Evolutionary conservation across 2,113 vertebrate genomes (phyloP).

Genomic region (Ondatra zibethicus): DNA sequence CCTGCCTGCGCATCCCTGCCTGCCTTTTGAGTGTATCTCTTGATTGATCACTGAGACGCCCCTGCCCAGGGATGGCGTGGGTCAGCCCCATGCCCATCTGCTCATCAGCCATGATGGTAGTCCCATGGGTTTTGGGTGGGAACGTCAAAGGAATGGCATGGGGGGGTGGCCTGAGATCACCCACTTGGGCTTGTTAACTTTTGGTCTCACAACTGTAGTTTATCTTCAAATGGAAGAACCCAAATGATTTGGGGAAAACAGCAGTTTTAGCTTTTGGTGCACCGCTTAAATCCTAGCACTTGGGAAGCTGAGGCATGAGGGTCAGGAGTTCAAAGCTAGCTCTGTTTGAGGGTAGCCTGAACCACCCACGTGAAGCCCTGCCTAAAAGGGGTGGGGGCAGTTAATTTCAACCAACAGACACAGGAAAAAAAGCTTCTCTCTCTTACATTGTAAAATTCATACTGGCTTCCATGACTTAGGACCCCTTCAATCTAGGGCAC

Average conservation of each 20-base stretch:
- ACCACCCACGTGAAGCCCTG: neutral
- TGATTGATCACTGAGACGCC: neutral
- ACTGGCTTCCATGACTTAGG: neutral
- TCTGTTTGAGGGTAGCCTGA: neutral
- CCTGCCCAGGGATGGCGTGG: neutral
- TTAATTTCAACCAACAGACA: neutral
- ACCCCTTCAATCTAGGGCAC: neutral
- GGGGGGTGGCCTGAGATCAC: neutral
- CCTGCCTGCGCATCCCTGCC: neutral
- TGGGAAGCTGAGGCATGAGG: neutral
- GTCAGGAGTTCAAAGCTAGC: neutral
- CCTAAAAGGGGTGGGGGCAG: neutral
- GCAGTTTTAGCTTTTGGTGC: neutral
- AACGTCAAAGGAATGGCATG: neutral
- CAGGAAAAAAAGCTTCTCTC: neutral
- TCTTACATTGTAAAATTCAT: neutral
- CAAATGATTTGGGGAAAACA: neutral
- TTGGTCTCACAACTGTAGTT: rapidly evolving
- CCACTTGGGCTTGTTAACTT: neutral
- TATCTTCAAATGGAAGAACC: rapidly evolving
- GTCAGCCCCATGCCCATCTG: neutral
- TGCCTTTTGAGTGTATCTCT: neutral
- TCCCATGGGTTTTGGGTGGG: neutral
- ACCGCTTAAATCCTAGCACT: neutral
- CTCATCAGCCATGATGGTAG: neutral